Evolutionary conservation across 2,113 vertebrate genomes (phyloP), one percentile per base, ranked within the genome.

Genomic region (Vireo altiloquus): DNA sequence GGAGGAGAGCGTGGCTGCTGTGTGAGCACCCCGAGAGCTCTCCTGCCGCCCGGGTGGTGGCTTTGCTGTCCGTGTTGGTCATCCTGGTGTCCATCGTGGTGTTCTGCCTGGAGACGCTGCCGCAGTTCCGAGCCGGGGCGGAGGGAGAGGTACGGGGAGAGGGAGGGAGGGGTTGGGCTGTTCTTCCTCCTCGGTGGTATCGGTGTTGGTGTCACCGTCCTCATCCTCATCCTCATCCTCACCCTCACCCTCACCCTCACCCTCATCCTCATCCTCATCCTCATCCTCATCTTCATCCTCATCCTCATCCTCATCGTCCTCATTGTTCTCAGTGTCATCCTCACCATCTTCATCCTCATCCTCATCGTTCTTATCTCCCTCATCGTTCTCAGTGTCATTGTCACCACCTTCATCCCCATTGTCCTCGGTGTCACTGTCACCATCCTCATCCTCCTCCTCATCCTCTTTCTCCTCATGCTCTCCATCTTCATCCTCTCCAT

Each of bases 11-110:
- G 4, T 72, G 81, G 81, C 6, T 83, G 57, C 6, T 84, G 81
- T 84, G 81, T 14, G 81, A 84, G 69, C 81, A 84, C 57, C 81
- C 81, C 49, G 68, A 84, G 81, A 84, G 81, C 57, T 84, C 81
- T 68, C 68, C 40, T 2, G 81, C 57, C 0, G 81, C 81, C 0
- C 9, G 81, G 0, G 81, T 8, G 33, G 81, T 83, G 81, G 81
- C 81, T 3, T 3, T 83, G 81, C 47, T 83, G 39, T 83, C 81
- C 17, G 81, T 83, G 47, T 3, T 83, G 57, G 59, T 83, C 81
- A 83, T 83, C 56, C 66, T 83, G 31, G 68, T 83, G 37, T 83
- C 80, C 80, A 83, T 83, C 68, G 80, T 83, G 46, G 80, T 83
- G 2, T 83, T 83, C 80, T 83, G 80, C 27, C 27, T 83, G 4